Evolutionary conservation across 2,113 vertebrate species (phyloP), one percentile per base, ranked within the genome.

Genomic region (Brachyhypopomus occidentalis): DNA sequence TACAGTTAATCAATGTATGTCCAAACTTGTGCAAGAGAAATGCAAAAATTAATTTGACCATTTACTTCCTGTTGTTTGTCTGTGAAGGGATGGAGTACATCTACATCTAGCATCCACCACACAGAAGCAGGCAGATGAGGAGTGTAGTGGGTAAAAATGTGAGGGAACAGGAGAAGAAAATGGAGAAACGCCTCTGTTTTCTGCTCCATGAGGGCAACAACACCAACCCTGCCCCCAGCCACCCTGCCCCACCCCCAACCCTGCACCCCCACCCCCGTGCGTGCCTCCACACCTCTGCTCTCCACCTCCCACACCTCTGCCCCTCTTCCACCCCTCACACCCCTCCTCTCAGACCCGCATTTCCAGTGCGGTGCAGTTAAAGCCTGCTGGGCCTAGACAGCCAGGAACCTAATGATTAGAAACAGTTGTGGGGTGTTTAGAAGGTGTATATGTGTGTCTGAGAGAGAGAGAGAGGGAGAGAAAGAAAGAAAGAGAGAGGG

Each of bases 351-450:
- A 27, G n/a, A 27, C 55, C 63, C 79, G 25, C 23, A 48, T 67
- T 71, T 80, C 41, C 83, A 73, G 80, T 82, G 75, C 82, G 75
- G 64, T 70, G 81, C 75, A 86, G 83, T 88, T 83, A 86, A 72
- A 76, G 77, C 67, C 79, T 64, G 74, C 17, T 52, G 77, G 76
- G 48, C 72, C 36, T 77, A 84, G 83, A 85, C 85, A 78, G 74
- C 52, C 83, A 88, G 85, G 87, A 86, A 86, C 79, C 87, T 85
- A 67, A 84, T 86, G 85, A 88, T 85, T 88, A 63, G 73, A 86
- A 87, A 79, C 84, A 86, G 78, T 81, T 86, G 87, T 84, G 82
- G 71, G 55, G 72, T 23, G 27, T 64, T 86, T 71, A 19, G 60
- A 56, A 83, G 2, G 58, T 87, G 82, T 34, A 60, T 84, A 60